Evolutionary conservation across 2,797 vertebrate genomes (phyloP).

Genomic region (Oreonectes daqikongensis): DNA sequence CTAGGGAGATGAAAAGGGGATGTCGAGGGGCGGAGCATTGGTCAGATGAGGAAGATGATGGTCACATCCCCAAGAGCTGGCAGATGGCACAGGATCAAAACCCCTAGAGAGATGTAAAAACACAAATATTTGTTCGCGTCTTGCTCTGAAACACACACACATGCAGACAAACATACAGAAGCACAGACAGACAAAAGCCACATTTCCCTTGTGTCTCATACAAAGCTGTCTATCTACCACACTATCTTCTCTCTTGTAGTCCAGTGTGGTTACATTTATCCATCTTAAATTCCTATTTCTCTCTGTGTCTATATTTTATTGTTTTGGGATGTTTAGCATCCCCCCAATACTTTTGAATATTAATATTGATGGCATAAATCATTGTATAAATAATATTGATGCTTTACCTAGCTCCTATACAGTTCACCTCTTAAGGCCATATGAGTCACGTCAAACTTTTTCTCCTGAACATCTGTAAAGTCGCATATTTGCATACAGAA

Average conservation of each 20-base stretch:
- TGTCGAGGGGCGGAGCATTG: conserved; percentile 61
- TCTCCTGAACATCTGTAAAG: conserved; percentile 1
- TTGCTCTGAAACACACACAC: conserved; percentile 42
- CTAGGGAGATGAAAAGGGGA: conserved; percentile 35
- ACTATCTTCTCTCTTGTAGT: conserved; percentile 39
- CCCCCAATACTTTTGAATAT: conserved; percentile 35
- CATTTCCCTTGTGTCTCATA: conserved; percentile 50
- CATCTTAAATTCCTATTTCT: conserved; percentile 48
- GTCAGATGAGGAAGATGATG: conserved; percentile 67
- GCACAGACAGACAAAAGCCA: conserved; percentile 50
- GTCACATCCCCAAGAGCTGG: conserved; percentile 66
- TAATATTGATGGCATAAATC: conserved; percentile 9
- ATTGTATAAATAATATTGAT: conserved; percentile 5
- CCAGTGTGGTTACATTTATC: conserved; percentile 46
- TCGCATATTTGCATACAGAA: conserved; percentile 17
- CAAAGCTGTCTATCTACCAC: conserved; percentile 44
- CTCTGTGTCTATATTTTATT: conserved; percentile 39
- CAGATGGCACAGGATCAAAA: conserved; percentile 76
- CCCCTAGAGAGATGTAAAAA: conserved; percentile 67
- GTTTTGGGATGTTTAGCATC: conserved; percentile 49
- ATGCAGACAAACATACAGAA: too few relatives aligned
- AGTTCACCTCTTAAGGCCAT: conserved; percentile 21
- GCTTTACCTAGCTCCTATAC: conserved; percentile 25
- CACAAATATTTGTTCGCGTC: conserved; percentile 59
- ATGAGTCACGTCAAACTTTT: neutral